Evolutionary conservation across 2,113 vertebrate species (phyloP).

Genomic region (Coracopsis vasa): DNA sequence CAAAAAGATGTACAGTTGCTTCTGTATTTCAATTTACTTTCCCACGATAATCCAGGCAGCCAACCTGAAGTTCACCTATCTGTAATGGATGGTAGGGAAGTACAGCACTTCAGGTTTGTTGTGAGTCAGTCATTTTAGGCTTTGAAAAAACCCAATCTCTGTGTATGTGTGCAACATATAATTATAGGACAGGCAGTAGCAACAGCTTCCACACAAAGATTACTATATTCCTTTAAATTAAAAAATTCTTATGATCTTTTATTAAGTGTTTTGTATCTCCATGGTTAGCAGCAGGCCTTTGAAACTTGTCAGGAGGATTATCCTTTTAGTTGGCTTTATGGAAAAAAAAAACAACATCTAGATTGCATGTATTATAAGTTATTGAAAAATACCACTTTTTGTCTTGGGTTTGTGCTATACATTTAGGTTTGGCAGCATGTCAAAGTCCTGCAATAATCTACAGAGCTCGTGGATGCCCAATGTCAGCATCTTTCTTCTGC

Average conservation of each 20-base stretch:
- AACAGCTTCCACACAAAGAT: neutral
- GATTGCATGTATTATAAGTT: neutral
- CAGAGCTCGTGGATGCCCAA: neutral
- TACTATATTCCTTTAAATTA: constrained; percentile 1
- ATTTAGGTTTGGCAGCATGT: neutral
- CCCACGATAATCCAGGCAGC: neutral
- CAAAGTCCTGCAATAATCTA: neutral
- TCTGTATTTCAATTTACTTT: neutral
- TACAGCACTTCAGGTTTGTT: neutral
- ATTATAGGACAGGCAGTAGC: neutral
- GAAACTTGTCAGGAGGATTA: neutral
- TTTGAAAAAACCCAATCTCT: neutral
- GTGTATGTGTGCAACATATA: neutral
- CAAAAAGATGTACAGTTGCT: neutral
- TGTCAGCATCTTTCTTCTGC: neutral
- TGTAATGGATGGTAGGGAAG: neutral
- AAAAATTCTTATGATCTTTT: neutral
- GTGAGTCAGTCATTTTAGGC: neutral
- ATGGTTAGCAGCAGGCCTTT: neutral
- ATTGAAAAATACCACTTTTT: neutral
- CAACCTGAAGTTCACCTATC: neutral
- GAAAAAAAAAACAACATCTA: neutral
- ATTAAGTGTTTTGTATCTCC: neutral
- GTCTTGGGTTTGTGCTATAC: neutral
- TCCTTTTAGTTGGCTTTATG: neutral